These are phyloP conservation scores for Gallinago stenura DNA, from an alignment of 2,797 vertebrate species.

Conservation along the genomic window DNA sequence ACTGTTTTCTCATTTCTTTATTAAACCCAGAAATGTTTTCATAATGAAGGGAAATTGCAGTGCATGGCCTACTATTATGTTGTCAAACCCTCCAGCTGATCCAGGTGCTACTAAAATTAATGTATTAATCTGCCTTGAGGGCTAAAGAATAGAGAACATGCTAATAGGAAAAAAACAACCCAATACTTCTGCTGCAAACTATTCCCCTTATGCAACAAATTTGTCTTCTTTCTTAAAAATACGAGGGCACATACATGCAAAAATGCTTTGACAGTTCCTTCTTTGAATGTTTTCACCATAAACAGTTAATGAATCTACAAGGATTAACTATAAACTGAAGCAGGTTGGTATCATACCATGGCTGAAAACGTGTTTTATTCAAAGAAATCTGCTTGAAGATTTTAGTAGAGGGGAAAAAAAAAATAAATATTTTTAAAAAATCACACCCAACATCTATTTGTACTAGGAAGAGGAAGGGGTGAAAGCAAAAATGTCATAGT, in stretches of 20 bases:
- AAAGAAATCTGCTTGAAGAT: neutral
- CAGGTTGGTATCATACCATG: neutral
- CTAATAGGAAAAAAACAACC: neutral
- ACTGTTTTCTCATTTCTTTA: neutral
- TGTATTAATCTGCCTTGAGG: neutral
- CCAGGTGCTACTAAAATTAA: neutral
- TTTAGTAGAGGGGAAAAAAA: neutral
- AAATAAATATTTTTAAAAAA: neutral
- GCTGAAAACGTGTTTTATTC: slow-evolving; percentile 31
- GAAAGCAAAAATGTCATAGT: neutral
- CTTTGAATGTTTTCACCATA: neutral
- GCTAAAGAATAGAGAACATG: neutral
- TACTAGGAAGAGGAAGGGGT: neutral
- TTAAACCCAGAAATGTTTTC: neutral
- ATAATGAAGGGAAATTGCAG: neutral
- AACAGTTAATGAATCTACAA: slow-evolving; percentile 8
- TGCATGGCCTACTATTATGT: neutral
- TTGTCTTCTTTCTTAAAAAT: neutral
- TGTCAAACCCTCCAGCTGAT: neutral
- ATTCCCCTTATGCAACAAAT: neutral
- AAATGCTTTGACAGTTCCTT: neutral
- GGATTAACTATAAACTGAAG: slow-evolving; percentile 37
- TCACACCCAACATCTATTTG: neutral
- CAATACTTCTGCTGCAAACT: neutral
- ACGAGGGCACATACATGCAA: neutral